Evolutionary conservation across 2,797 vertebrate genomes (phyloP).

Genomic region (Cygnus olor): DNA sequence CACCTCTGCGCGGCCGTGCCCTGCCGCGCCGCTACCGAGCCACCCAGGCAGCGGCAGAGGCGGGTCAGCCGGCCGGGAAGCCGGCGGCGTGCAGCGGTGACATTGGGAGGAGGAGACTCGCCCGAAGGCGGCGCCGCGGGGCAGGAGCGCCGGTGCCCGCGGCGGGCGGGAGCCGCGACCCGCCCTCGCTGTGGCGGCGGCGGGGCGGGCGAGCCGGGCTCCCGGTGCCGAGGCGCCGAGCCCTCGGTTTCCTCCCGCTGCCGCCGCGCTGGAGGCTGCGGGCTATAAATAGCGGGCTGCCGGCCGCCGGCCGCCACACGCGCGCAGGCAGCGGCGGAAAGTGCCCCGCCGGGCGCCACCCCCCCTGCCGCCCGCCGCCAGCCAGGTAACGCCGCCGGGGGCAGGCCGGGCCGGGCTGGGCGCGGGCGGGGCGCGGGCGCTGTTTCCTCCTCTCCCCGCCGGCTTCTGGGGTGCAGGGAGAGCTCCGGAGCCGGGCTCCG

Average conservation of each 20-base stretch:
- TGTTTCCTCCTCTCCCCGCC: background rate
- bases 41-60: background rate
- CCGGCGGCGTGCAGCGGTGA: background rate
- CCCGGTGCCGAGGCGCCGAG: background rate
- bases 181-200: background rate
- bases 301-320: background rate
- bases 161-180: background rate
- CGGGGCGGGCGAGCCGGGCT: background rate
- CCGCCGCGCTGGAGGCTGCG: slow-evolving; percentile 23
- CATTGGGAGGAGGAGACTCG: slow-evolving; percentile 11
- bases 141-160: background rate
- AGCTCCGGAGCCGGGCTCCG: background rate
- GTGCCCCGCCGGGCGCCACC: background rate
- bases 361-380: background rate
- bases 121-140: background rate
- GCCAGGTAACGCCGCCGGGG: slow-evolving; percentile 27
- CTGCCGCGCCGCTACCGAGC: background rate
- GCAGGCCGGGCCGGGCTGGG: background rate
- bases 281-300: slow-evolving; percentile 79
- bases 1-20: slow-evolving; percentile 24
- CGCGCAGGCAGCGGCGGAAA: background rate
- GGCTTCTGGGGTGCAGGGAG: background rate
- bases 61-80: background rate
- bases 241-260: background rate
- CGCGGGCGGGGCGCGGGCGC: background rate